A percentile compares a stretch with the other conserved stretches of the same genome.
Evolutionary conservation across 2,113 vertebrate genomes (phyloP).

Genomic region (Mormoops blainvillei): DNA sequence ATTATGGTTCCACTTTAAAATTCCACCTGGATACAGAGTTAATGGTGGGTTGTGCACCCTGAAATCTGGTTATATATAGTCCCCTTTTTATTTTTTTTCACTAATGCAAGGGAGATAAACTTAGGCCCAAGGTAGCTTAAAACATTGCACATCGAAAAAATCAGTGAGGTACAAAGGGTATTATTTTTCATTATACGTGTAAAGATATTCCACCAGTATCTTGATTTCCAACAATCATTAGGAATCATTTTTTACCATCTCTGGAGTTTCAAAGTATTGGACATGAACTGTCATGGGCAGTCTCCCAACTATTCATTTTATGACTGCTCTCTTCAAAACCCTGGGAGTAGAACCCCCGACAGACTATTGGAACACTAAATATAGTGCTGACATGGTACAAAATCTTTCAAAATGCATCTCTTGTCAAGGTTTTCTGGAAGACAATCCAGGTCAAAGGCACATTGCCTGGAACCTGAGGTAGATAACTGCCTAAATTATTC

Average conservation of each 20-base stretch:
- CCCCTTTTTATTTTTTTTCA: background rate
- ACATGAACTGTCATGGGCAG: background rate
- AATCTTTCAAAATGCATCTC: constrained; percentile 52
- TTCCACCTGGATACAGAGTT: background rate
- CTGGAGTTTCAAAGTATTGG: background rate
- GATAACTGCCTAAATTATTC: background rate
- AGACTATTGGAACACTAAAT: constrained; percentile 29
- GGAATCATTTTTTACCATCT: background rate
- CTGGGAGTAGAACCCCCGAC: background rate
- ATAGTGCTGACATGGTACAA: constrained; percentile 7
- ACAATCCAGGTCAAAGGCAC: background rate
- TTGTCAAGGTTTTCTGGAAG: constrained; percentile 53
- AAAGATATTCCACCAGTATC: background rate
- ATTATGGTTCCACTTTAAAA: background rate
- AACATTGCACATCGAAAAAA: background rate
- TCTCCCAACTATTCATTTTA: background rate
- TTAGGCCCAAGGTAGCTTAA: background rate
- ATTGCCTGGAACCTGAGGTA: background rate
- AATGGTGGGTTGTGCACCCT: background rate
- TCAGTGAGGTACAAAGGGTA: background rate
- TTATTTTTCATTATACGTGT: background rate
- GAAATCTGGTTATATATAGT: background rate
- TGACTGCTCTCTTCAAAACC: background rate
- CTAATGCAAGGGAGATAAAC: background rate
- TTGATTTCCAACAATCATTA: background rate